Evolutionary conservation across 2,888 invertebrate genomes (phyloP), one percentile per base, ranked within the genome.

Genomic region (Trissonchulus sp.): DNA sequence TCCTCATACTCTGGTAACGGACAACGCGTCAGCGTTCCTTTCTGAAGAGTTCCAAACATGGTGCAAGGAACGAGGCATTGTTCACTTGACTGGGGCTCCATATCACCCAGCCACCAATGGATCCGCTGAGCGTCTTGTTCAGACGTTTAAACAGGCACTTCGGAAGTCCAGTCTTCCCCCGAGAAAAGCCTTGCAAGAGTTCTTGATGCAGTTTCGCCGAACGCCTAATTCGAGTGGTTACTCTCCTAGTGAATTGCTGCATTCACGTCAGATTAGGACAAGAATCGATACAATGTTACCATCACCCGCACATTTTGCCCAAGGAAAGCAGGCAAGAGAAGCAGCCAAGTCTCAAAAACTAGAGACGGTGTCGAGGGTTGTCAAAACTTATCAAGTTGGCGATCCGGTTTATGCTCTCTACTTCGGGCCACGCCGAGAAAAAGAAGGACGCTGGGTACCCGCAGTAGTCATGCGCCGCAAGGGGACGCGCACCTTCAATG

Each of bases 1-100:
- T 2, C 79, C 78, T 28, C 76, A 79, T 8, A 76, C 73, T 15
- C 30, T 81, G n/a, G 78, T 80, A 2, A 74, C 74, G 1, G 80
- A 81, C 65, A 81, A 80, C 77, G 78, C 76, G n/a, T 68, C 78
- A 15, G 71, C 68, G 35, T 81, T 81, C 74, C 31, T 65, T 8
- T 65, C 71, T 3, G 71, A 71, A 35, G 71, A 71, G 35, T 30
- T 71, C 33, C 71, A 33, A n/a, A 3, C 15, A 30, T 65, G 65
- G 8, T 65, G 65, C 31, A 8, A 8, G 65, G 65, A 65, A 65
- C 8, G 65, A 65, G n/a, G 65, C 28, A 65, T 65, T 65, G 65
- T 65, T 18, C 65, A 65, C 34, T 15, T 38, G 23, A 38, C 28
- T 80, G 79, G 72, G 72, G 76, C 78, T 60, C 80, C 80, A 15